Evolutionary conservation across 2,113 vertebrate species (phyloP).

Genomic region (Chamaea fasciata): DNA sequence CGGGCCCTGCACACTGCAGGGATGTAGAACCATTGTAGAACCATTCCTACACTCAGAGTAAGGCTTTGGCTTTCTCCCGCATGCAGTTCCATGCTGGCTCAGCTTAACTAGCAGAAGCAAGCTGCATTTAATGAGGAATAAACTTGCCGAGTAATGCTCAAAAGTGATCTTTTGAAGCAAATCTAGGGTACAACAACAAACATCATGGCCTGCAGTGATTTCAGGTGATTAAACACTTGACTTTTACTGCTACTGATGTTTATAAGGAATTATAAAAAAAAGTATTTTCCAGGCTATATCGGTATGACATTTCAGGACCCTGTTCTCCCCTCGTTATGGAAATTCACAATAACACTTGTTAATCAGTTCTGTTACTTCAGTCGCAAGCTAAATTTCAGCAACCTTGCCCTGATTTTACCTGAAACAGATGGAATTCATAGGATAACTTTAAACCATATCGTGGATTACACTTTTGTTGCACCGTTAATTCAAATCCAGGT

Average conservation of each 20-base stretch:
- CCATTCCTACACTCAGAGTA: not conserved
- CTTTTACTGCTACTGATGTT: not conserved
- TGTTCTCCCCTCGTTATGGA: not conserved
- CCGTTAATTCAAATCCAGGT: not conserved
- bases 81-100: not conserved
- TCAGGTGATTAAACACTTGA: constrained; percentile 22
- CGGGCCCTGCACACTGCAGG: not conserved
- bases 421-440: not conserved
- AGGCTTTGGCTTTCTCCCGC: not conserved
- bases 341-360: not conserved
- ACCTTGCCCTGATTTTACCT: not conserved
- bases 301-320: not conserved
- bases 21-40: too few relatives aligned
- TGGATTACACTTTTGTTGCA: not conserved
- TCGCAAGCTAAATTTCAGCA: not conserved
- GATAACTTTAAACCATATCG: not conserved
- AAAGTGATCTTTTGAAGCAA: not conserved
- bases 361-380: not conserved
- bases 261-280: not conserved
- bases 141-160: not conserved
- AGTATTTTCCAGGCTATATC: not conserved
- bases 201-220: not conserved
- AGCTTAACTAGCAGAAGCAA: not conserved
- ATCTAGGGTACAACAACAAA: not conserved
- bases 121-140: not conserved